Evolutionary conservation across 1,140 invertebrate genomes (phyloP).

Genomic region (Aradophagus sp.): DNA sequence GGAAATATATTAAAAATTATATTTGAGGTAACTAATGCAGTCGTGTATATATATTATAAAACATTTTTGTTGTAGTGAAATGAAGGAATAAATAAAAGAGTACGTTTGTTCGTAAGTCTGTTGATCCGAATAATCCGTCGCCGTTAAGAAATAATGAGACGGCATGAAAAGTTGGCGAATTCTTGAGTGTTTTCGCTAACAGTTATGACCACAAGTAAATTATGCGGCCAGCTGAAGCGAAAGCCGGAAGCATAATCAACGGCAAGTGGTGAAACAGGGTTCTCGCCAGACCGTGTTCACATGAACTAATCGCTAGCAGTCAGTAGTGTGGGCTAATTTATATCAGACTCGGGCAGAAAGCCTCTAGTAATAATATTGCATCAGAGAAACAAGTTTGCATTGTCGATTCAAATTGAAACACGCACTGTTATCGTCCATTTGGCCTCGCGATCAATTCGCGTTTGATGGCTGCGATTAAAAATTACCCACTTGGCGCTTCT

Average conservation of each 20-base stretch:
- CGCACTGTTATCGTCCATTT: too few relatives aligned
- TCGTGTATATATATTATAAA: too few relatives aligned
- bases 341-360: conserved; percentile 33
- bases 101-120: too few relatives aligned
- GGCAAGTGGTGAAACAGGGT: conserved; percentile 34
- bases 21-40: too few relatives aligned
- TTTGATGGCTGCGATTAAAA: too few relatives aligned
- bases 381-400: too few relatives aligned
- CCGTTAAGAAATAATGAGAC: conserved; percentile 11
- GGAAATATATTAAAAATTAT: too few relatives aligned
- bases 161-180: conserved; percentile 17
- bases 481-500: too few relatives aligned
- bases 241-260: conserved; percentile 48
- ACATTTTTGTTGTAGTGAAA: too few relatives aligned
- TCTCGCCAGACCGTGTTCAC: conserved; percentile 44
- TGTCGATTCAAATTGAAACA: too few relatives aligned
- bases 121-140: conserved; percentile 19
- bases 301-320: conserved; percentile 29
- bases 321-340: conserved; percentile 52
- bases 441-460: too few relatives aligned
- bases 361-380: neutral
- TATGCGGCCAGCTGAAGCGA: conserved; percentile 39
- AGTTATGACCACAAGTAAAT: conserved; percentile 50
- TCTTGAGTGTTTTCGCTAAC: conserved; percentile 42
- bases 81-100: too few relatives aligned